These are phyloP conservation scores for Orientallactaga bullata DNA, from an alignment of 2,113 vertebrate genomes.

Conservation along the genomic window DNA sequence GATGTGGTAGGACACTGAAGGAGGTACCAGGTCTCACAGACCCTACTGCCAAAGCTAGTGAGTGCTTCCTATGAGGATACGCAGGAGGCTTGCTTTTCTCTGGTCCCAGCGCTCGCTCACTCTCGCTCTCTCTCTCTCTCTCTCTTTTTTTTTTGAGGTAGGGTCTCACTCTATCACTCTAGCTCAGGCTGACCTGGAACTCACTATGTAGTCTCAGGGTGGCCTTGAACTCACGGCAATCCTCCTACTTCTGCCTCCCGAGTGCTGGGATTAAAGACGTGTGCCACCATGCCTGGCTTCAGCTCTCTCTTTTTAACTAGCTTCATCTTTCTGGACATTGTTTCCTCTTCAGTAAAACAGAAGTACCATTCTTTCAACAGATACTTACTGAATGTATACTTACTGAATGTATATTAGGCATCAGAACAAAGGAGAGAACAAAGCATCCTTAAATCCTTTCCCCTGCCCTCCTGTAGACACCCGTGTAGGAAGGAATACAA, in stretches of 20 bases:
- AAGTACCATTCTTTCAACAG: neutral
- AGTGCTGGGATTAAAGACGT: too few species aligned
- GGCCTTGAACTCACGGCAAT: too few species aligned
- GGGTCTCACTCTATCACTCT: too few species aligned
- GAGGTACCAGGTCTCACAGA: neutral
- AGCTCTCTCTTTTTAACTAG: neutral
- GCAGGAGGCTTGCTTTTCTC: neutral
- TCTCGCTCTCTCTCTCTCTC: too few species aligned
- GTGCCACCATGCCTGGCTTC: too few species aligned
- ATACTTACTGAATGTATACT: neutral
- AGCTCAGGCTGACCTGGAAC: too few species aligned
- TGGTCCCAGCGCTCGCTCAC: too few species aligned
- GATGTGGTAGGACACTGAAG: neutral
- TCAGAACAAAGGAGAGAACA: conserved; percentile 6
- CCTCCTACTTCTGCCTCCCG: too few species aligned
- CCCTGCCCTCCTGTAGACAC: neutral
- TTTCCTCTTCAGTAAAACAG: conserved; percentile 3
- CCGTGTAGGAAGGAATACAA: neutral
- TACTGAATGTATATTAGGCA: neutral
- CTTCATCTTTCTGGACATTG: conserved; percentile 19
- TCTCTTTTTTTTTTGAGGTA: too few species aligned
- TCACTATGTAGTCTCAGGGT: too few species aligned
- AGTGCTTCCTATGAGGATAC: neutral
- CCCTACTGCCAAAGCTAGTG: neutral
- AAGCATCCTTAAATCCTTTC: neutral